Base-by-base conservation (phyloP, 2,797 vertebrate genomes). In the Hemitrygon akajei region DNA sequence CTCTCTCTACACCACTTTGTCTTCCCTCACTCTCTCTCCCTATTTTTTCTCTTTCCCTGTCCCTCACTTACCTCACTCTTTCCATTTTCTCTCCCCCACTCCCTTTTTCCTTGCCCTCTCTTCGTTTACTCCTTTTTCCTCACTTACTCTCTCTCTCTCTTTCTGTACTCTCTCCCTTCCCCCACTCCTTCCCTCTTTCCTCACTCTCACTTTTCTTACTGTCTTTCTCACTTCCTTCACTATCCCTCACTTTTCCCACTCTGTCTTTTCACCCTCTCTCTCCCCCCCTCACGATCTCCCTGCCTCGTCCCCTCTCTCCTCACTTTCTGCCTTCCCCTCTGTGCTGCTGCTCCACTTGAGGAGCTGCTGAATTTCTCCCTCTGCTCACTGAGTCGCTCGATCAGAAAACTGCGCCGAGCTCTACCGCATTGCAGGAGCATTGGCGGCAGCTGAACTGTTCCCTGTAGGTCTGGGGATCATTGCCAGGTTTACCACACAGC, bases 401-500 rank as follows among this genome's bases (percentile, higher is more conserved):
- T 27, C 20, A 84, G 81, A 34, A 9, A 27, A 22, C 25, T 56
- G 25, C 47, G 56, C 25, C 4, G 34, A 84, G 81, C 40, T 82
- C 79, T 25, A 56, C 80, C 22, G 80, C 81, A 84, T 27, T 56
- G 25, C 81, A 27, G 56, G 81, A 30, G 6, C 7, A 25, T 84
- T 84, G 81, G 81, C 22, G 25, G 47, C 81, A 84, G 47, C 25
- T 58, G 81, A 25, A 27, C 7, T 58, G 81, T 30, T 84, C 47
- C 25, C 81, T 84, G 81, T 27, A 84, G 81, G 81, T 84, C 81
- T 56, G 47, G 40, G 47, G 47, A 58, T 56, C 40, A 7, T 11
- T 58, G 81, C 47, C 47, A 84, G 11, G 81, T 56, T 84, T 56
- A 84, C 81, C 81, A 84, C 81, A 84, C 81, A 58, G 47, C 81